Evolutionary conservation across 1,140 invertebrate genomes (phyloP).

Genomic region (Aradophagus sp.): DNA sequence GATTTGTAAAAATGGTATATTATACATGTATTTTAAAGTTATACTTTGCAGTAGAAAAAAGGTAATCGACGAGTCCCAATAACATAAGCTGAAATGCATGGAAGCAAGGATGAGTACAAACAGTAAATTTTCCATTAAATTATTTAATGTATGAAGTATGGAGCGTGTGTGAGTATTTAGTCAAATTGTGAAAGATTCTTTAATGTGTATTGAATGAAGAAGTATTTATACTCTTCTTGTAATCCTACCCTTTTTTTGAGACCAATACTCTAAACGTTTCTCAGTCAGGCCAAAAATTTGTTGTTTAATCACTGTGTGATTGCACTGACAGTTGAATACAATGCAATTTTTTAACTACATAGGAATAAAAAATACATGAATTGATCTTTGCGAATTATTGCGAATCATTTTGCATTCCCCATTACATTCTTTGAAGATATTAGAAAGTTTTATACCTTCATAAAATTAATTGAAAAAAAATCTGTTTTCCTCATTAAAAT

Average conservation of each 20-base stretch:
- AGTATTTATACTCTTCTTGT: slow-evolving; percentile 7
- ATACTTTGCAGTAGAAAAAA: too few species aligned
- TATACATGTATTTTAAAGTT: too few species aligned
- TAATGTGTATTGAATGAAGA: slow-evolving; percentile 2
- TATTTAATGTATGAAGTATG: slow-evolving; percentile 45
- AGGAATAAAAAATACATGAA: too few species aligned
- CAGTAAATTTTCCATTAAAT: slow-evolving; percentile 72
- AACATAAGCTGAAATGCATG: background rate
- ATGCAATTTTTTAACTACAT: too few species aligned
- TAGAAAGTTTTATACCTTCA: too few species aligned
- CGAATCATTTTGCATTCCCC: too few species aligned
- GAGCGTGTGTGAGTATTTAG: slow-evolving; percentile 54
- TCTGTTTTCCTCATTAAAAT: too few species aligned
- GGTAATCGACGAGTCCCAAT: too few species aligned
- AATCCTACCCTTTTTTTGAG: slow-evolving; percentile 7
- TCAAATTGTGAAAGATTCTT: slow-evolving; percentile 32
- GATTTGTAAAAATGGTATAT: too few species aligned
- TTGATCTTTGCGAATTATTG: too few species aligned
- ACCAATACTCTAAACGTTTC: slow-evolving; percentile 15
- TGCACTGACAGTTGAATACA: slow-evolving; percentile 20
- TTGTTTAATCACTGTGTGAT: slow-evolving; percentile 40
- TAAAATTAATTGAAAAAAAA: too few species aligned
- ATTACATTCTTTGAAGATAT: too few species aligned
- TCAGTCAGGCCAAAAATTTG: slow-evolving; percentile 17
- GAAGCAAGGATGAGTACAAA: slow-evolving; percentile 1